Evolutionary conservation across 2,797 vertebrate species (phyloP).

Genomic region (Sebastes variabilis): DNA sequence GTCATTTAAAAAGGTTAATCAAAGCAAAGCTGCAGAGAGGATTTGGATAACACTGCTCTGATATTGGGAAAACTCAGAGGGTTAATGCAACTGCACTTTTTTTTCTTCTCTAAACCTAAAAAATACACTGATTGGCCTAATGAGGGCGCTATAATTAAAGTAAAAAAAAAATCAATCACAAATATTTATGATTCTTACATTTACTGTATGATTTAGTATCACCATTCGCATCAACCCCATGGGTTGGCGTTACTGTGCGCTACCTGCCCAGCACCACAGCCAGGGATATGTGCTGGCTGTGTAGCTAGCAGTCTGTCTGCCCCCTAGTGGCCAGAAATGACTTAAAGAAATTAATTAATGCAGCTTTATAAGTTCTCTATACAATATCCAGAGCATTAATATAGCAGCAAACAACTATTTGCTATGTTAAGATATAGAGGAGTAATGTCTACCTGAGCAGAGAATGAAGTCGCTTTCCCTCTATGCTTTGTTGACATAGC

Average conservation of each 20-base stretch:
- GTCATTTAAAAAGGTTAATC: not conserved
- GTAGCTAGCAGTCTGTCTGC: not conserved
- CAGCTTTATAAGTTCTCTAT: not conserved
- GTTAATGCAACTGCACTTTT: not conserved
- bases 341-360: not conserved
- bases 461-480: not conserved
- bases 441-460: not conserved
- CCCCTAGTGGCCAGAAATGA: not conserved
- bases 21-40: not conserved
- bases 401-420: no score
- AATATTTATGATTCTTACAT: not conserved
- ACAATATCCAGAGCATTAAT: no score
- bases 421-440: no score
- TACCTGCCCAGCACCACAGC: not conserved
- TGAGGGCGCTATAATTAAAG: not conserved
- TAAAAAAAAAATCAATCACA: not conserved
- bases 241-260: no score
- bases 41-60: not conserved
- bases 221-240: accelerated
- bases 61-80: not conserved
- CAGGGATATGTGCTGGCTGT: not conserved
- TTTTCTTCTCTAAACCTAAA: accelerated
- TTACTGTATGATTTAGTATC: not conserved
- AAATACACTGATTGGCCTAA: not conserved
- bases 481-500: not conserved